phyloP scores from a whole-genome alignment of 2,113 vertebrate genomes.

The Ictidomys tridecemlineatus region DNA sequence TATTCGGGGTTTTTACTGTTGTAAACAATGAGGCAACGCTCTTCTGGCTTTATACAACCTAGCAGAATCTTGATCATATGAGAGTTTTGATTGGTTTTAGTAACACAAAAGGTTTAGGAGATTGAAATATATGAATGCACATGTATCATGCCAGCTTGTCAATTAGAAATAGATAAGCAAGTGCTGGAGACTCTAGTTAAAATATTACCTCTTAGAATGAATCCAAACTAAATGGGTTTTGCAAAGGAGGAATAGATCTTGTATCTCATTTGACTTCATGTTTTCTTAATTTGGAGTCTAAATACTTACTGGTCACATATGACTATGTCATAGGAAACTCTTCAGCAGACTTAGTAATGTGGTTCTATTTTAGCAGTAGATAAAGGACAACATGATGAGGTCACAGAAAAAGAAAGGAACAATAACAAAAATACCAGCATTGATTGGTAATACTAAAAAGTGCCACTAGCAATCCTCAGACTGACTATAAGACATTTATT shows the following conservation, averaged over 20 bases:
- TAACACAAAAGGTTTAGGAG: background rate
- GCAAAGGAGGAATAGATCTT: background rate
- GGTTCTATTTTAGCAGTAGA: background rate
- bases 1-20: background rate
- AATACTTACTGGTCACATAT: background rate
- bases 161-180: background rate
- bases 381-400: background rate
- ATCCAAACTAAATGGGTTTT: background rate
- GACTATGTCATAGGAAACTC: background rate
- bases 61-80: background rate
- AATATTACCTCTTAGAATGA: background rate
- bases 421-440: background rate
- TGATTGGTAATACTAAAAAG: background rate
- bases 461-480: background rate
- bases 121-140: background rate
- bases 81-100: background rate
- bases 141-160: background rate
- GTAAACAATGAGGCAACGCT: background rate
- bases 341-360: background rate
- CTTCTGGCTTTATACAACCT: background rate
- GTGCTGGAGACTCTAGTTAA: background rate
- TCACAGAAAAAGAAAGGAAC: background rate
- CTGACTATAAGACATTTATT: background rate
- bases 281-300: no score
- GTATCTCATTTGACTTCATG: background rate